Base-by-base conservation (phyloP, 2,797 vertebrate genomes). In the Takifugu ocellatus region DNA sequence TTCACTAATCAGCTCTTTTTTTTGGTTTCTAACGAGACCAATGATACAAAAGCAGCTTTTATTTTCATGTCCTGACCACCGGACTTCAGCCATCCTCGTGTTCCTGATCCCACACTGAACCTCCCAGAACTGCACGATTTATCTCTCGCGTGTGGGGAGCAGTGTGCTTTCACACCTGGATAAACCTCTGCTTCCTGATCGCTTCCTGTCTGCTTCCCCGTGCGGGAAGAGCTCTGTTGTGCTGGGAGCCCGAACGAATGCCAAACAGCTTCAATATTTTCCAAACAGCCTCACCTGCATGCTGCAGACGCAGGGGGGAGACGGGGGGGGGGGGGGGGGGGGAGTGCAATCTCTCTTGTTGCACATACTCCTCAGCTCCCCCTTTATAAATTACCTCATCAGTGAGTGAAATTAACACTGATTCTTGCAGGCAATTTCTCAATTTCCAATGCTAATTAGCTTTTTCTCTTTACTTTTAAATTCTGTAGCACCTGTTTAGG, bases 381-480 rank as follows among this genome's bases (percentile, higher is more conserved):
- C 92, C 92, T 91, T 95, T 95, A 97, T 98, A 96, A 98, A 98
- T 98, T 97, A 96, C 96, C 94, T 96, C 96, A 98, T 98, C 96
- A 97, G 95, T 95, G 94, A 95, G 90, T 99, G 95, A 99, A 98
- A 98, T 98, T 96, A 99, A 97, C 95, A 97, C 95, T 94, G 94
- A 98, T 98, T 98, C 95, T 97, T 97, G 95, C 94, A 97, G 96
- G 95, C 95, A 97, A 98, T 98, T 98, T 98, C 96, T 96, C 96
- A 98, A 98, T 98, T 98, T 98, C 96, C 95, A 97, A 96, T 98
- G 96, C 95, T 98, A 98, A 98, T 98, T 97, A 98, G 93, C 94
- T 95, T 94, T 96, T 96, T 89, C 87, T 88, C 95, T 96, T 98
- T 96, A 97, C 94, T 98, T 97, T 97, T 95, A 96, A 96, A 96